These are phyloP conservation scores for Heterodera schachtii DNA, from an alignment of 1,140 invertebrate genomes.

Conservation along the genomic window DNA sequence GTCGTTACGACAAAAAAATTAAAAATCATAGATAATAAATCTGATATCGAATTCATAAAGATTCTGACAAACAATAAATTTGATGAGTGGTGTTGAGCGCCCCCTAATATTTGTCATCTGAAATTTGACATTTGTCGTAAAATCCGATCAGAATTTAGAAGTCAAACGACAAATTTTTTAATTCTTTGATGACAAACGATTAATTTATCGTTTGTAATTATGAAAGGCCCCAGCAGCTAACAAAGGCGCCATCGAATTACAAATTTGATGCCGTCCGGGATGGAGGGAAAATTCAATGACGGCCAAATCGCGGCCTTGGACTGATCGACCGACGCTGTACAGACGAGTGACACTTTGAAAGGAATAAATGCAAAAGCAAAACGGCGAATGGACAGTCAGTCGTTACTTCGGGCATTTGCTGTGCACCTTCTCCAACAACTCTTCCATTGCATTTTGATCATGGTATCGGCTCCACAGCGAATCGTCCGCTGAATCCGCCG, in stretches of 20 bases:
- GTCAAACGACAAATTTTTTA: no score
- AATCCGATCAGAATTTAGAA: no score
- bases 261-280: slow-evolving; percentile 76
- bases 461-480: slow-evolving; percentile 73
- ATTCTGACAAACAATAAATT: no score
- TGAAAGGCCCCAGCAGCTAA: no score
- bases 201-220: no score
- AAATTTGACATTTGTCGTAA: no score
- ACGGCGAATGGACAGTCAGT: not conserved
- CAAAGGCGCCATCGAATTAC: slow-evolving; percentile 69
- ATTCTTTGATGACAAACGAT: no score
- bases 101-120: no score
- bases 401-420: slow-evolving; percentile 72
- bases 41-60: no score
- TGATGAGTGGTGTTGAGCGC: no score
- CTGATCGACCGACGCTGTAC: slow-evolving; percentile 77
- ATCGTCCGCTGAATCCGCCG: slow-evolving; percentile 27
- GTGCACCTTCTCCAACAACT: slow-evolving; percentile 74
- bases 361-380: not conserved
- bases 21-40: no score
- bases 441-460: slow-evolving; percentile 75
- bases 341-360: slow-evolving; percentile 73
- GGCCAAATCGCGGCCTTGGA: slow-evolving; percentile 76
- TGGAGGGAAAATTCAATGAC: slow-evolving; percentile 80
- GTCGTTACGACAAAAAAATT: no score